phyloP scores from a whole-genome alignment of 2,113 vertebrate species.

The Uropsilus gracilis region DNA sequence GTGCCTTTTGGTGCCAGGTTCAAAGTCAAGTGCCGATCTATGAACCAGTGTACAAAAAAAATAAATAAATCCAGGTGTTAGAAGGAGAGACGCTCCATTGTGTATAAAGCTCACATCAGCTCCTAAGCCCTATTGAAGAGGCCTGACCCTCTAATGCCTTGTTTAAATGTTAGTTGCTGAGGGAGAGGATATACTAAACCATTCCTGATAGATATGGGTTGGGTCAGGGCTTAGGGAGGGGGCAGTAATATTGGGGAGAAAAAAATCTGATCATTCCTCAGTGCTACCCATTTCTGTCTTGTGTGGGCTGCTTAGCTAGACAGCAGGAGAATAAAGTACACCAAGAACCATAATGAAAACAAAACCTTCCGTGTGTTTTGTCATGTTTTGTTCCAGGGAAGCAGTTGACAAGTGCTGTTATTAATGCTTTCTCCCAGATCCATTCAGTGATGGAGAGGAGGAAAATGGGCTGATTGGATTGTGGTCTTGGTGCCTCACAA shows the following conservation, averaged over 20 bases:
- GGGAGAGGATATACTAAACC: conserved; percentile 71
- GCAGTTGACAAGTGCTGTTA: conserved; percentile 63
- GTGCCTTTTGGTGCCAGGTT: conserved; percentile 90
- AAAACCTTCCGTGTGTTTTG: conserved; percentile 79
- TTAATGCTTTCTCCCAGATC: conserved; percentile 60
- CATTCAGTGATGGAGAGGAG: conserved; percentile 58
- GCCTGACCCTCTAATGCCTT: conserved; percentile 81
- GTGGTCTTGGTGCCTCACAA: conserved; percentile 75
- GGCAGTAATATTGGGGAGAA: conserved; percentile 79
- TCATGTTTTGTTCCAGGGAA: conserved; percentile 77
- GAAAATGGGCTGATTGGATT: conserved; percentile 50
- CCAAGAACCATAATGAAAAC: conserved; percentile 86
- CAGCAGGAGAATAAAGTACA: conserved; percentile 90
- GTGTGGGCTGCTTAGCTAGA: conserved; percentile 88
- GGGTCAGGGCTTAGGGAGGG: conserved; percentile 75
- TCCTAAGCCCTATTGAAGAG: conserved; percentile 64
- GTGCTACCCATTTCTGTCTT: conserved; percentile 89
- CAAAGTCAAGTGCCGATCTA: conserved; percentile 85
- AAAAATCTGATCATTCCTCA: conserved; percentile 87
- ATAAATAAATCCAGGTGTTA: conserved; percentile 73
- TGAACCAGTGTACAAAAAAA: conserved; percentile 84
- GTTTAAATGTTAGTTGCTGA: conserved; percentile 76
- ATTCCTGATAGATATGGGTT: conserved; percentile 82
- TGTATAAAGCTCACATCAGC: conserved; percentile 61
- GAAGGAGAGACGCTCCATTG: conserved; percentile 73